phyloP scores from a whole-genome alignment of 1,140 invertebrate genomes.

The Drosophila trapezifrons region DNA sequence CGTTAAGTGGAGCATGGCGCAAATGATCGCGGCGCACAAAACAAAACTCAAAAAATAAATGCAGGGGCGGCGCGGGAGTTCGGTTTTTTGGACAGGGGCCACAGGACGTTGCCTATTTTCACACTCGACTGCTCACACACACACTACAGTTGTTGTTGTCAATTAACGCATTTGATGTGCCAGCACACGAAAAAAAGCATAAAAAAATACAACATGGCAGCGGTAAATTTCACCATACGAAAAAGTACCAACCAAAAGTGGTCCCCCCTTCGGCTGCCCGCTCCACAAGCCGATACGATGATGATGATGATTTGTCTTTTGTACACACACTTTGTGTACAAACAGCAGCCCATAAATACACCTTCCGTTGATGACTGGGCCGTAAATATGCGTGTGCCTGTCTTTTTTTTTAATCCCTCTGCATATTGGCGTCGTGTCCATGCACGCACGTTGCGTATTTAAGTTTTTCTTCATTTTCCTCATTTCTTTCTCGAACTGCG shows the following conservation, averaged over 20 bases:
- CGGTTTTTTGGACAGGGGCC: slow-evolving; percentile 5
- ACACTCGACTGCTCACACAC: slow-evolving; percentile 48
- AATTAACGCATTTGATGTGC: slow-evolving; percentile 73
- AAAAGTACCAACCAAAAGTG: slow-evolving; percentile 54
- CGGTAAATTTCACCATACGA: slow-evolving; percentile 70
- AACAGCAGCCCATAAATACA: slow-evolving; percentile 36
- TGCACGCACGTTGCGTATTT: slow-evolving; percentile 9
- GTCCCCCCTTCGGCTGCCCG: slow-evolving; percentile 28
- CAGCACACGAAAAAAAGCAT: slow-evolving; percentile 57
- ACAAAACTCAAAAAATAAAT: slow-evolving; percentile 62
- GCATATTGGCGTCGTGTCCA: slow-evolving; percentile 2
- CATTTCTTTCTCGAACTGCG: slow-evolving; percentile 22
- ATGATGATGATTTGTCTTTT: slow-evolving; percentile 47
- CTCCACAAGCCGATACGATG: neutral
- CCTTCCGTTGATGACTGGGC: slow-evolving; percentile 8
- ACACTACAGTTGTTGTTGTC: slow-evolving; percentile 35
- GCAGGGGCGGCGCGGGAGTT: slow-evolving; percentile 30
- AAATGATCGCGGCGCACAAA: slow-evolving; percentile 50
- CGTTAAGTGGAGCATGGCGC: slow-evolving; percentile 76
- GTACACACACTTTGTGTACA: slow-evolving; percentile 37
- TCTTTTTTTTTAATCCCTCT: neutral
- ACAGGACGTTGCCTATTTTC: slow-evolving; percentile 68
- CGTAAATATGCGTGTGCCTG: slow-evolving; percentile 8
- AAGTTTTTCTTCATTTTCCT: slow-evolving; percentile 10
- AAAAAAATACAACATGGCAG: slow-evolving; percentile 70